Conservation (phyloP, 1,140 invertebrate genomes). For the Limonius californicus region DNA sequence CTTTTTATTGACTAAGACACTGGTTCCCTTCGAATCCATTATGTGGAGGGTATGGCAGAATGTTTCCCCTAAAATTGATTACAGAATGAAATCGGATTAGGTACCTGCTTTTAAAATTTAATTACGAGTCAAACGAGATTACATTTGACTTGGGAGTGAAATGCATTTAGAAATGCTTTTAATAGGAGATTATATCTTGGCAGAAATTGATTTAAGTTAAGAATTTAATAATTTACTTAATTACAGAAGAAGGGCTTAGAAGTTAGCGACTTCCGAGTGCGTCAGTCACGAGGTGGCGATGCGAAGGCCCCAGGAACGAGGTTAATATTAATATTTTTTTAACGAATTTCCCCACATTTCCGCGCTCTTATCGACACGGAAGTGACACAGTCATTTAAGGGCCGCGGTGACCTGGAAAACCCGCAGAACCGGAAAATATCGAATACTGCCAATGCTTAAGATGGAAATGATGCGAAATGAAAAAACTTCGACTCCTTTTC, state of each 20-base stretch:
- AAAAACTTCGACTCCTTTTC: no score
- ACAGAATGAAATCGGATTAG: background rate
- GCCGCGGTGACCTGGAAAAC: no score
- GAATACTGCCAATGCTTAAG: no score
- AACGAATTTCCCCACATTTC: no score
- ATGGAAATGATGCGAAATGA: no score
- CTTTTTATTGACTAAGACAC: conserved; percentile 63
- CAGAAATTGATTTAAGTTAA: background rate
- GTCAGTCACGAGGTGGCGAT: no score
- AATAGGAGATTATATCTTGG: background rate
- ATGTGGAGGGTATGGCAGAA: conserved; percentile 64
- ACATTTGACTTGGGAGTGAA: background rate
- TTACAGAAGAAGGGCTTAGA: background rate
- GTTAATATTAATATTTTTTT: no score
- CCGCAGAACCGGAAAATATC: no score
- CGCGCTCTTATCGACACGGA: no score
- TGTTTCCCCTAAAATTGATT: conserved; percentile 49
- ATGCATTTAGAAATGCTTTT: conserved; percentile 2
- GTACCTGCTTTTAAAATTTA: background rate
- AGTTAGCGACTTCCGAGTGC: background rate
- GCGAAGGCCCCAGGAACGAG: no score
- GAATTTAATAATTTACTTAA: background rate
- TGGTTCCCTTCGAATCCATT: conserved; percentile 60
- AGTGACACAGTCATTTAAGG: no score
- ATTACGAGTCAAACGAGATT: conserved; percentile 3